phyloP scores from a whole-genome alignment of 2,797 vertebrate species.

The Chelonia mydas region DNA sequence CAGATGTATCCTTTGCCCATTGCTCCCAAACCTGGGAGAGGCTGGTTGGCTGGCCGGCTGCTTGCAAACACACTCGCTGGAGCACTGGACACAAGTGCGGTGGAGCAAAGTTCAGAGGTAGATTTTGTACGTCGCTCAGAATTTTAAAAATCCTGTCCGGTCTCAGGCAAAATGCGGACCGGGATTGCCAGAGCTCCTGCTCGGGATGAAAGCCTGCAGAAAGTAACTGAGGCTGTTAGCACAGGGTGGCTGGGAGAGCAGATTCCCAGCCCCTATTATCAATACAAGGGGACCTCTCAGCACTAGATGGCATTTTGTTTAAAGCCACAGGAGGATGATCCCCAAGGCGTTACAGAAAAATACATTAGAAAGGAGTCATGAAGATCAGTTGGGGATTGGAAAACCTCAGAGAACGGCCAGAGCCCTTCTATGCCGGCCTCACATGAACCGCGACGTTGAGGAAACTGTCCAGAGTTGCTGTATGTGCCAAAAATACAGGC shows the following conservation, averaged over 20 bases:
- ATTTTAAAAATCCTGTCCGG: too few relatives aligned
- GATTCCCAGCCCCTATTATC: background rate
- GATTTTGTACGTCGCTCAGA: too few relatives aligned
- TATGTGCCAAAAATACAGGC: constrained; percentile 2
- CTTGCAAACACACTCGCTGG: too few relatives aligned
- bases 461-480: background rate
- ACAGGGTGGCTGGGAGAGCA: background rate
- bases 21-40: too few relatives aligned
- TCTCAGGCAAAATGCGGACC: too few relatives aligned
- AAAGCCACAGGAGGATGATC: background rate
- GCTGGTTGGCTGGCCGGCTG: too few relatives aligned
- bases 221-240: too few relatives aligned
- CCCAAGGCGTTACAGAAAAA: background rate
- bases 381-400: background rate
- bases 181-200: too few relatives aligned
- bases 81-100: too few relatives aligned
- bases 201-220: too few relatives aligned
- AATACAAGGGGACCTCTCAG: background rate
- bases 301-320: background rate
- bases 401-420: constrained; percentile 19
- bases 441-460: background rate
- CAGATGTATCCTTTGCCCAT: too few relatives aligned
- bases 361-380: background rate
- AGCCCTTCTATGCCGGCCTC: constrained; percentile 5
- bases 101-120: too few relatives aligned